Evolutionary conservation across 2,113 vertebrate species (phyloP).

Genomic region (Polypterus bichir): DNA sequence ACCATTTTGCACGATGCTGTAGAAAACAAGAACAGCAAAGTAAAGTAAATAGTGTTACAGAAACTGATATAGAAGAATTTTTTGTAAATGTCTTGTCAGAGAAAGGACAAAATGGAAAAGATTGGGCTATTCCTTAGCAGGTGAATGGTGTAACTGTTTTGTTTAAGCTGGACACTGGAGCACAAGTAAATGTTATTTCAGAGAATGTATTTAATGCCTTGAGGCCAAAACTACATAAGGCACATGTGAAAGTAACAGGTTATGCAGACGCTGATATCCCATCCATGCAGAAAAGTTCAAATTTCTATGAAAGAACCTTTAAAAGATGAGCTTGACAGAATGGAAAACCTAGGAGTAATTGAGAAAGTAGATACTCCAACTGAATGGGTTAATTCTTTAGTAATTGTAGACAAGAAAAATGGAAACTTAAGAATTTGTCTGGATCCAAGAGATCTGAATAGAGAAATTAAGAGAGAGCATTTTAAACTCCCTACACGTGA

Average conservation of each 20-base stretch:
- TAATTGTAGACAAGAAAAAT: not conserved
- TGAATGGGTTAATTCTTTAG: not conserved
- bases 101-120: not conserved
- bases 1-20: slow-evolving; percentile 1
- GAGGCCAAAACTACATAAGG: not conserved
- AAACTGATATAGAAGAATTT: not conserved
- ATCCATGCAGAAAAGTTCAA: slow-evolving; percentile 4
- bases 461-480: slow-evolving; percentile 3
- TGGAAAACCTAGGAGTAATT: not conserved
- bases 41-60: not conserved
- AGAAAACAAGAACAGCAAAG: not conserved
- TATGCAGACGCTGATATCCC: not conserved
- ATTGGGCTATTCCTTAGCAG: not conserved
- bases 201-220: not conserved
- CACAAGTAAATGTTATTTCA: not conserved
- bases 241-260: not conserved
- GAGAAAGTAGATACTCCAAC: not conserved
- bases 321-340: not conserved
- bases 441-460: slow-evolving; percentile 1
- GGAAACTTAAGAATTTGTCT: not conserved
- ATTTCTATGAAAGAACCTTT: not conserved
- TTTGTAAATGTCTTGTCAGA: slow-evolving; percentile 1
- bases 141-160: not conserved
- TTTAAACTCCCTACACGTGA: slow-evolving; percentile 2
- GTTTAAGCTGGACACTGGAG: slow-evolving; percentile 3